Conservation (phyloP, 2,888 invertebrate species). For the Drosophila parthenogenetica region DNA sequence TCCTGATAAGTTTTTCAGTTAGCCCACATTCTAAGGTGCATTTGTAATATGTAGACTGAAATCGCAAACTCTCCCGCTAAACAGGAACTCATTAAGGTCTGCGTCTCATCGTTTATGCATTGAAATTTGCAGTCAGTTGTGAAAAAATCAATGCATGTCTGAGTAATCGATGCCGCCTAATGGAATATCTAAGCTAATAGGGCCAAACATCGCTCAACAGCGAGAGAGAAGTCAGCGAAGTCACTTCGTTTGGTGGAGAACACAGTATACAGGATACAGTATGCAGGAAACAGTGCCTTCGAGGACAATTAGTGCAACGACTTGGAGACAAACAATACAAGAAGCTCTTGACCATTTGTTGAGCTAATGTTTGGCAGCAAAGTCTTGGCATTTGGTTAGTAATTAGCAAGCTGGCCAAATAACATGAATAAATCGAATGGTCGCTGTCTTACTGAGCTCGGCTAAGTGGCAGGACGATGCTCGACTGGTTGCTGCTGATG, state of each 20-base stretch:
- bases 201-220: constrained; percentile 26
- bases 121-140: constrained; percentile 79
- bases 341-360: constrained; percentile 67
- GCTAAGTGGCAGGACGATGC: constrained; percentile 59
- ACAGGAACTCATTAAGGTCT: constrained; percentile 65
- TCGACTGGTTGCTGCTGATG: constrained; percentile 37
- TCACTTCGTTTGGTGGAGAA: not conserved
- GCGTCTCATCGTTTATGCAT: constrained; percentile 74
- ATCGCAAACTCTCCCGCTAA: constrained; percentile 14
- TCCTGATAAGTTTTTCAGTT: not conserved
- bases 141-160: constrained; percentile 80
- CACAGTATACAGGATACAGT: not conserved
- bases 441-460: constrained; percentile 4
- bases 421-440: constrained; percentile 70
- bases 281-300: not conserved
- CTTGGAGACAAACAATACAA: constrained; percentile 63
- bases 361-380: constrained; percentile 68
- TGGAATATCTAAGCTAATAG: constrained; percentile 79
- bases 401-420: constrained; percentile 72
- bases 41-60: constrained; percentile 2
- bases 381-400: constrained; percentile 64
- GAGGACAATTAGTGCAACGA: constrained; percentile 30
- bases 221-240: constrained; percentile 20
- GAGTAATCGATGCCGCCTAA: constrained; percentile 78
- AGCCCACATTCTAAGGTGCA: constrained; percentile 9